Evolutionary conservation across 2,113 vertebrate species (phyloP).

Genomic region (Vulpes ferrilata): DNA sequence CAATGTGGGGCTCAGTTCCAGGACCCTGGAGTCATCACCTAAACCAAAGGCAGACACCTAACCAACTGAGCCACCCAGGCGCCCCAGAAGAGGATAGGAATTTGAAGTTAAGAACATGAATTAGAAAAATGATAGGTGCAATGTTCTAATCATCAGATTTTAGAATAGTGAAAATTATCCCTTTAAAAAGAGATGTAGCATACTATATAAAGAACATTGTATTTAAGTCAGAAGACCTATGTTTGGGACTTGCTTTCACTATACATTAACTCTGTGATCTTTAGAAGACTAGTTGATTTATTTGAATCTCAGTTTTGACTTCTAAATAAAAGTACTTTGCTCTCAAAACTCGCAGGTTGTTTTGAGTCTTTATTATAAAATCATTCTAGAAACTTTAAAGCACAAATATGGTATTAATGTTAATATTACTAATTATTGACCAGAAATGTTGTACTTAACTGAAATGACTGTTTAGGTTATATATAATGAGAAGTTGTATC

Average conservation of each 20-base stretch:
- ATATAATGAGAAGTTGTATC: background rate
- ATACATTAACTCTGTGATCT: constrained; percentile 10
- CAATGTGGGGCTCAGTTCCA: background rate
- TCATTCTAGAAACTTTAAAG: constrained; percentile 45
- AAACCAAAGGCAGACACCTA: background rate
- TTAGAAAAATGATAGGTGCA: constrained; percentile 45
- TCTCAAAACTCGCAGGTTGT: constrained; percentile 4
- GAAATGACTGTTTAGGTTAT: constrained; percentile 39
- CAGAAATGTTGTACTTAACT: constrained; percentile 47
- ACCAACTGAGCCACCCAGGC: background rate
- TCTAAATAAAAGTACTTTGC: constrained; percentile 35
- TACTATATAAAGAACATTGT: constrained; percentile 7
- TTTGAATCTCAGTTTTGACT: constrained; percentile 41
- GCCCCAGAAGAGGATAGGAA: background rate
- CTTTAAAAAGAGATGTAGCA: constrained; percentile 11
- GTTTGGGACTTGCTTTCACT: constrained; percentile 37
- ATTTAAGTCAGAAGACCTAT: background rate
- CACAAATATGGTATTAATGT: constrained; percentile 27
- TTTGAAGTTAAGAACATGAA: constrained; percentile 53
- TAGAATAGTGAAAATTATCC: constrained; percentile 49
- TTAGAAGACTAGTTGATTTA: constrained; percentile 21
- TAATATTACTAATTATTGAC: constrained; percentile 34
- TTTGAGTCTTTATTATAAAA: constrained; percentile 42
- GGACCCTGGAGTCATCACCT: background rate
- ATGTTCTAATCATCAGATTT: constrained; percentile 50